Percentiles rank a stretch among this genome's conserved stretches.
Evolutionary conservation across 2,797 vertebrate genomes (phyloP).

Genomic region (Mormyrops boulengeri): DNA sequence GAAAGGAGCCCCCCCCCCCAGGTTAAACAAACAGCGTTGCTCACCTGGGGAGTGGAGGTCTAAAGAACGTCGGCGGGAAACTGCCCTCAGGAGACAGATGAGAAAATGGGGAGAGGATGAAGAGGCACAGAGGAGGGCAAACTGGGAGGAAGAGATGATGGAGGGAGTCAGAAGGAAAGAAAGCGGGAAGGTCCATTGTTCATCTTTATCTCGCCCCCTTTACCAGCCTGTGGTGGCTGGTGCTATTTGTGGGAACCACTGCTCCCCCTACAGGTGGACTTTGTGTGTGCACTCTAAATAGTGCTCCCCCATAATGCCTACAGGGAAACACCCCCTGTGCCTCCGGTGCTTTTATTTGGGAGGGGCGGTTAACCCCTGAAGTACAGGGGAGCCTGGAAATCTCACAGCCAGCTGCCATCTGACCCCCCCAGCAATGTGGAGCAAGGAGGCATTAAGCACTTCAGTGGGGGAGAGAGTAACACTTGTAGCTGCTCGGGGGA

Average conservation of each 20-base stretch:
- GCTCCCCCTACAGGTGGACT: not conserved
- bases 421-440: conserved; percentile 21
- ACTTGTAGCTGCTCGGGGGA: conserved; percentile 6
- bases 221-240: not conserved
- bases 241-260: not conserved
- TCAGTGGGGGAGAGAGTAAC: not conserved
- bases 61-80: conserved; percentile 29
- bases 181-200: no score
- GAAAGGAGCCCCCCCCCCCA: conserved; percentile 26
- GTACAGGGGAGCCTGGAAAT: conserved; percentile 28
- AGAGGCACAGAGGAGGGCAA: not conserved
- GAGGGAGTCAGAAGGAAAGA: not conserved
- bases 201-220: not conserved
- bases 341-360: not conserved
- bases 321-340: not conserved
- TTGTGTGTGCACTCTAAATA: not conserved
- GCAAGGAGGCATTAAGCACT: not conserved
- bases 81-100: not conserved
- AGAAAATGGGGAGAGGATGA: not conserved
- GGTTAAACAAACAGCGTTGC: conserved; percentile 16
- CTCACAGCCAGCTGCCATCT: conserved; percentile 33
- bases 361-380: not conserved
- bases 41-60: not conserved
- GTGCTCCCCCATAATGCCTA: not conserved
- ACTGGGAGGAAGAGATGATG: not conserved